These are phyloP conservation scores for Heliconius hermathena DNA, from an alignment of 1,140 invertebrate species.

Conservation along the genomic window DNA sequence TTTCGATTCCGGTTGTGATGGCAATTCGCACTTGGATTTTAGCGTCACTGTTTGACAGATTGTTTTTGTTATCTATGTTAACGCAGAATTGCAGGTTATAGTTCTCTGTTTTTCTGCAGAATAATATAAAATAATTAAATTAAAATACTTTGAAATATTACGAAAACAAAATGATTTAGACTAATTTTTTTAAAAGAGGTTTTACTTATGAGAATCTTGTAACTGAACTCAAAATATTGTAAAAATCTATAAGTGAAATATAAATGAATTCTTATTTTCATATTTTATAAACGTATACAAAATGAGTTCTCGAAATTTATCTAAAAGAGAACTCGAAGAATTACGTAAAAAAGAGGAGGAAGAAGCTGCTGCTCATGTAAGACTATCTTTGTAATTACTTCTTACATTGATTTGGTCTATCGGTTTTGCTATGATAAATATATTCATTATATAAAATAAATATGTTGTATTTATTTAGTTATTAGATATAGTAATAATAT, in stretches of 20 bases:
- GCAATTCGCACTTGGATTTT: background rate
- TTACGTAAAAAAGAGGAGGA: slow-evolving; percentile 94
- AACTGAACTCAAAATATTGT: background rate
- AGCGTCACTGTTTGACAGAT: background rate
- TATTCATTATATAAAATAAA: background rate
- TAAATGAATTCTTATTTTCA: background rate
- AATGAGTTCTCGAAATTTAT: slow-evolving; percentile 89
- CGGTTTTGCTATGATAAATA: background rate
- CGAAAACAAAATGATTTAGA: too few species aligned
- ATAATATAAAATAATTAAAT: background rate
- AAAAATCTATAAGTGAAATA: background rate
- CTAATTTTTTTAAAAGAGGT: too few species aligned
- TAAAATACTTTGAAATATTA: background rate
- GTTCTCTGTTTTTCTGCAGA: background rate
- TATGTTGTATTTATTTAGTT: too few species aligned
- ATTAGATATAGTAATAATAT: too few species aligned
- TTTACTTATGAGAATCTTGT: background rate
- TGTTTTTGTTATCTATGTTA: background rate
- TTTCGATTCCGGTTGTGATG: background rate
- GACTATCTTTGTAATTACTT: slow-evolving; percentile 18
- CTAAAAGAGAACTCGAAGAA: slow-evolving; percentile 94
- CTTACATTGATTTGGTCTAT: background rate
- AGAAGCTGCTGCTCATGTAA: slow-evolving; percentile 89
- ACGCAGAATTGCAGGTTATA: slow-evolving; percentile 2
- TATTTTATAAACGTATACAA: background rate